These are phyloP conservation scores for Hypena proboscidalis DNA, from an alignment of 2,888 invertebrate species.

Conservation along the genomic window DNA sequence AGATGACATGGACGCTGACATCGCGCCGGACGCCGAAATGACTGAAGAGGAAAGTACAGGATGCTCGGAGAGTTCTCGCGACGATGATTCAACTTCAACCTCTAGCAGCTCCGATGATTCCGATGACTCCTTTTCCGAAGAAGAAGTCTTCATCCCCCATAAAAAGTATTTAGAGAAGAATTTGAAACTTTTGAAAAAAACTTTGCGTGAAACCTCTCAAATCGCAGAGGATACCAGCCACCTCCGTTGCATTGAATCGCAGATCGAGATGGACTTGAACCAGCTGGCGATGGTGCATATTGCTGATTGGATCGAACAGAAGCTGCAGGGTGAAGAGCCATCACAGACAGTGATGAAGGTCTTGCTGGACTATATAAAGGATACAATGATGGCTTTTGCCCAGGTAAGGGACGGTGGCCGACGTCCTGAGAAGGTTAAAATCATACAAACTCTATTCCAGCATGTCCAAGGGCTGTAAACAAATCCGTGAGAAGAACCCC, in stretches of 20 bases:
- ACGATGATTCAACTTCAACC: too few relatives aligned
- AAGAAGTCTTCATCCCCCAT: not conserved
- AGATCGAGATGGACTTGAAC: not conserved
- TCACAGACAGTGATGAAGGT: not conserved
- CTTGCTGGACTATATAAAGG: not conserved
- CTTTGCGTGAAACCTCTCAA: not conserved
- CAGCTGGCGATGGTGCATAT: not conserved
- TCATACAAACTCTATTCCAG: not conserved
- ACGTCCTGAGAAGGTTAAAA: not conserved
- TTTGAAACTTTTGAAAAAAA: not conserved
- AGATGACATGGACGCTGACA: too few relatives aligned
- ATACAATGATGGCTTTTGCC: constrained; percentile 1
- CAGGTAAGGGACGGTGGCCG: not conserved
- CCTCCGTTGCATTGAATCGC: not conserved
- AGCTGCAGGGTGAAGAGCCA: not conserved
- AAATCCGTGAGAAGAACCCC: not conserved
- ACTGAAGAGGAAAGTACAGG: too few relatives aligned
- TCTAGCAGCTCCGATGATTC: too few relatives aligned
- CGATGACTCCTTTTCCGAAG: too few relatives aligned
- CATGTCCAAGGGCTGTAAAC: not conserved
- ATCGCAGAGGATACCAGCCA: not conserved
- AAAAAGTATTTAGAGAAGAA: not conserved
- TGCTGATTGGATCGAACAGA: not conserved
- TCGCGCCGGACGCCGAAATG: too few relatives aligned
- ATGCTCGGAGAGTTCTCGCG: too few relatives aligned